Evolutionary conservation across 2,113 vertebrate genomes (phyloP).

Genomic region (Zosterops borbonicus): DNA sequence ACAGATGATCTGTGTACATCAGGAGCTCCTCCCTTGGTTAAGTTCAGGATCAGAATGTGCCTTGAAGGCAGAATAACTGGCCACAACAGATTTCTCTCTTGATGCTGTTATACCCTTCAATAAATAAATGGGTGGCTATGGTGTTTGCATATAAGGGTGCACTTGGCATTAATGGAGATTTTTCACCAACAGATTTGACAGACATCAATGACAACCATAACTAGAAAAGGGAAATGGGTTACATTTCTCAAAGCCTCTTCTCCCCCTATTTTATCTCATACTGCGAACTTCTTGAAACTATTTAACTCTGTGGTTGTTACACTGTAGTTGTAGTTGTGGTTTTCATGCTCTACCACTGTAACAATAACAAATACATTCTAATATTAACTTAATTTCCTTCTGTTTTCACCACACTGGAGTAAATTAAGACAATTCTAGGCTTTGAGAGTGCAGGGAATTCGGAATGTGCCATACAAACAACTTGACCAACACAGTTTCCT

Average conservation of each 20-base stretch:
- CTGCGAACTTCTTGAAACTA: neutral
- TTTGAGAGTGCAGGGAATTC: neutral
- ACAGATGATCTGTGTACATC: neutral
- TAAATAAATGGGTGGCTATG: neutral
- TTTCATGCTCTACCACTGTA: neutral
- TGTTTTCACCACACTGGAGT: neutral
- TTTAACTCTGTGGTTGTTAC: neutral
- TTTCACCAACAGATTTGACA: neutral
- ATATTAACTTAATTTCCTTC: neutral
- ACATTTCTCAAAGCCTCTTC: neutral
- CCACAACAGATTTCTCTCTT: neutral
- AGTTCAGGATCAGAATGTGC: neutral
- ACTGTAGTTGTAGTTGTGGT: neutral
- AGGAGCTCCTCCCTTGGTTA: neutral
- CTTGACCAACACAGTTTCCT: neutral
- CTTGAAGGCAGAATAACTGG: neutral
- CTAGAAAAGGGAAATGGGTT: neutral
- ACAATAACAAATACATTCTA: neutral
- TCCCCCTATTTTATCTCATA: neutral
- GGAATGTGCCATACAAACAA: neutral
- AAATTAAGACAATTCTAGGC: neutral
- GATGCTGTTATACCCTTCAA: neutral
- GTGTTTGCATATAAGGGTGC: neutral
- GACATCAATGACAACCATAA: neutral
- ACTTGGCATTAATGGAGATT: neutral